phyloP scores from a whole-genome alignment of 2,797 vertebrate species.

The Odontamblyopus lacepedii region DNA sequence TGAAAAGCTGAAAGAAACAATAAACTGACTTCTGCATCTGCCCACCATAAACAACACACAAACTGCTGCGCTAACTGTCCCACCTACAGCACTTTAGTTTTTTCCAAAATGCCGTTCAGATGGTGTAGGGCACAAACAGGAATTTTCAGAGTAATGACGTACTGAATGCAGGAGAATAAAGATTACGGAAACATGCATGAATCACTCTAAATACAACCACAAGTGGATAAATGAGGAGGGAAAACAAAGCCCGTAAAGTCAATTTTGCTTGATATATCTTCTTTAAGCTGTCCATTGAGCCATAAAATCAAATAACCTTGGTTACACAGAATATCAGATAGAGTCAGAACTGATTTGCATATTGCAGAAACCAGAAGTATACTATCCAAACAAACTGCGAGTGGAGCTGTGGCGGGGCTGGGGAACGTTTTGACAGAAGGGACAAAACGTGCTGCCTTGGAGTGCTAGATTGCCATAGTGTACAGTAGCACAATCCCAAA shows the following conservation, averaged over 20 bases:
- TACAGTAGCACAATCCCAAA: conserved; percentile 75
- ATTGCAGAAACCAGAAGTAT: neutral
- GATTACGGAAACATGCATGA: neutral
- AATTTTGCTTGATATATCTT: neutral
- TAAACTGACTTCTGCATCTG: no score
- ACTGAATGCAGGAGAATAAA: neutral
- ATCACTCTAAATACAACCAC: neutral
- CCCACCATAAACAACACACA: no score
- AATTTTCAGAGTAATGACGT: neutral
- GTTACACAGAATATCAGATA: neutral
- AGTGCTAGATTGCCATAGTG: conserved; percentile 66
- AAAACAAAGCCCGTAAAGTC: neutral
- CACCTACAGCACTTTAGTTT: no score
- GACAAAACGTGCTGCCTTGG: conserved; percentile 63
- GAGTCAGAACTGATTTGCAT: neutral
- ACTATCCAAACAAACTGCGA: neutral
- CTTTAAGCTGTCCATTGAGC: neutral
- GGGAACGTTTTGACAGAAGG: conserved; percentile 47
- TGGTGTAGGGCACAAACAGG: neutral
- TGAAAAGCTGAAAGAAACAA: no score
- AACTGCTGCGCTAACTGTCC: no score
- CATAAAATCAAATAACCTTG: neutral
- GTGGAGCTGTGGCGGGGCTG: neutral
- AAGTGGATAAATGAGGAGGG: neutral
- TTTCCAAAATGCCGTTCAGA: no score